A percentile compares a stretch with the other conserved stretches of the same genome.
These are phyloP conservation scores for Mus caroli DNA, from an alignment of 2,797 vertebrate genomes.

Conservation along the genomic window DNA sequence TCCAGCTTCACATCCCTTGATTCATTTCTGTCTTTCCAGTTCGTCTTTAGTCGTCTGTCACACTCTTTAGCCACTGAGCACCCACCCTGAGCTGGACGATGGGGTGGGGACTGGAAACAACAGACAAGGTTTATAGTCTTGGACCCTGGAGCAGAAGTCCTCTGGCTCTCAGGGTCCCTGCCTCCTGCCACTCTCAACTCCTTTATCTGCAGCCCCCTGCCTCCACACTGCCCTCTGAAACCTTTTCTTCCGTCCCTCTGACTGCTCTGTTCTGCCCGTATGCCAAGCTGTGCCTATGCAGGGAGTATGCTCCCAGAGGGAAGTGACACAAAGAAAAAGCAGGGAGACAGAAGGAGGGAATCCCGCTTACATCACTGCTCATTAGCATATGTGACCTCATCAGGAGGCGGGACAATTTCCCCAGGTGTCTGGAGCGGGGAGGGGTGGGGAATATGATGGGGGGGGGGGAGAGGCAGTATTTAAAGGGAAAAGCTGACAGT, in stretches of 20 bases:
- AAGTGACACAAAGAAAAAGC: conserved; percentile 71
- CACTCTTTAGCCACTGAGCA: conserved; percentile 23
- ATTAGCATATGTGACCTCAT: conserved; percentile 86
- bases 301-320: conserved; percentile 52
- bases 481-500: conserved; percentile 83
- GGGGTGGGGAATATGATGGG: neutral
- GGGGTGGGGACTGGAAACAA: neutral
- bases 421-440: conserved; percentile 75
- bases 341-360: conserved; percentile 80
- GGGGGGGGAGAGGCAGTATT: conserved; percentile 68
- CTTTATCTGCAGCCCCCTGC: neutral
- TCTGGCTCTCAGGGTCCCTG: neutral
- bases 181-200: neutral
- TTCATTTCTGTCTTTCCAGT: neutral
- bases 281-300: neutral
- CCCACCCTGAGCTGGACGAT: neutral
- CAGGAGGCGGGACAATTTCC: conserved; percentile 80
- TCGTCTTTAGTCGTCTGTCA: neutral
- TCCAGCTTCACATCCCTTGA: neutral
- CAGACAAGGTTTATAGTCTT: neutral
- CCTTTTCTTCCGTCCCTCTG: neutral
- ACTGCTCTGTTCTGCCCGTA: neutral
- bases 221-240: neutral
- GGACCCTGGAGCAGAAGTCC: conserved; percentile 38
- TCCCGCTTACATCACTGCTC: conserved; percentile 86